Evolutionary conservation across 2,888 invertebrate species (phyloP).

Genomic region (Lepidonotus clava): DNA sequence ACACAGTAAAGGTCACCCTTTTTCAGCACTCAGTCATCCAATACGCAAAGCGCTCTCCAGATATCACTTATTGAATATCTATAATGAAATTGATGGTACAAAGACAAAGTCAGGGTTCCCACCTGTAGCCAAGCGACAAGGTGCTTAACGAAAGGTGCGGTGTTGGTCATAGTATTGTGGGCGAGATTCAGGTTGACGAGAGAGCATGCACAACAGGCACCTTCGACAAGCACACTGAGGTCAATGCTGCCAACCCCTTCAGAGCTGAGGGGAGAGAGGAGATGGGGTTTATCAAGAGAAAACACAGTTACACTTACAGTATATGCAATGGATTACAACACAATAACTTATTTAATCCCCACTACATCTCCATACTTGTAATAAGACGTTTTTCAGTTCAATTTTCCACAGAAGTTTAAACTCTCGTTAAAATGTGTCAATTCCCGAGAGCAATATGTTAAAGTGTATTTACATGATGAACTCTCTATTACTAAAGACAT

Average conservation of each 20-base stretch:
- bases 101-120: neutral
- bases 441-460: too few relatives aligned
- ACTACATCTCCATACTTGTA: too few relatives aligned
- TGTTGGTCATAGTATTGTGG: slow-evolving; percentile 70
- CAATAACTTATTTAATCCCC: neutral
- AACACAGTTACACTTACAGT: neutral
- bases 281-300: neutral
- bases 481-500: too few relatives aligned
- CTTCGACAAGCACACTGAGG: slow-evolving; percentile 67
- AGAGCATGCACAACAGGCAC: slow-evolving; percentile 66
- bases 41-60: too few relatives aligned
- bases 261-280: slow-evolving; percentile 63
- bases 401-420: too few relatives aligned
- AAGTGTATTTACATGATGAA: too few relatives aligned
- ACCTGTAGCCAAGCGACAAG: slow-evolving; percentile 58
- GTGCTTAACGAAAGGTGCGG: slow-evolving; percentile 61
- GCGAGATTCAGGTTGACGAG: slow-evolving; percentile 71
- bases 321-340: neutral
- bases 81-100: too few relatives aligned
- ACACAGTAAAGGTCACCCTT: too few relatives aligned
- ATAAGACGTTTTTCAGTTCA: too few relatives aligned
- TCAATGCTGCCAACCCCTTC: slow-evolving; percentile 72
- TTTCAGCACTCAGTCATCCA: too few relatives aligned
- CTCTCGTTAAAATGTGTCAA: too few relatives aligned
- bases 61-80: too few relatives aligned